Evolutionary conservation across 2,888 invertebrate species (phyloP), one percentile per base, ranked within the genome.

Genomic region (Brachynemurus nebulosus): DNA sequence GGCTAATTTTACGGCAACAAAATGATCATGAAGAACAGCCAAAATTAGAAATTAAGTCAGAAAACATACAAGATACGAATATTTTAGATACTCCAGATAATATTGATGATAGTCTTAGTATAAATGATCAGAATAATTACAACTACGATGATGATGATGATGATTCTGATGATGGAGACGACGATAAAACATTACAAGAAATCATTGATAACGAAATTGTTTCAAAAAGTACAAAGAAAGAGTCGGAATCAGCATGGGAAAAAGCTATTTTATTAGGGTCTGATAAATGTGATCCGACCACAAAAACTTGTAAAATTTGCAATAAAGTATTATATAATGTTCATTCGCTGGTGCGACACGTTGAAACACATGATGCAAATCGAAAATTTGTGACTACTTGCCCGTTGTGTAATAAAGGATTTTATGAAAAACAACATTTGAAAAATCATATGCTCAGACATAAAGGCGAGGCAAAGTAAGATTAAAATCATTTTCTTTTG

Each of bases 381-480:
- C 30, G 42, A 3, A 19, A 42, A 33, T 42, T 30, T 33, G 25
- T 64, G 11, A 64, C 63, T 55, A 47, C 63, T 44, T 71, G 71
- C 52, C 60, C 55, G 9, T 44, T 51, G 12, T 71, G 71, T 55
- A 60, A 56, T 43, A 68, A 68, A 50, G 53, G 61, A 25, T 71
- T 71, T 57, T 59, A 63, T 2, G 71, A 71, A 54, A 56, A 56
- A 51, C 67, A 64, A 54, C 68, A 69, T 33, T 53, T 71, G 49
- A 60, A 63, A 1, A 54, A 70, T 0, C 71, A 71, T 57, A 50
- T 54, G 48, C 65, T 68, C 46, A 64, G 66, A 2, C 71, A 71
- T 58, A 19, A 34, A 20, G 42, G 42, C 2, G 34, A 42, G 19
- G 25, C 33, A 8, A 14, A 34, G 30, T 30, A 30, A 9, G 7